Evolutionary conservation across 2,888 invertebrate species (phyloP).

Genomic region (Crepidodera aurea): DNA sequence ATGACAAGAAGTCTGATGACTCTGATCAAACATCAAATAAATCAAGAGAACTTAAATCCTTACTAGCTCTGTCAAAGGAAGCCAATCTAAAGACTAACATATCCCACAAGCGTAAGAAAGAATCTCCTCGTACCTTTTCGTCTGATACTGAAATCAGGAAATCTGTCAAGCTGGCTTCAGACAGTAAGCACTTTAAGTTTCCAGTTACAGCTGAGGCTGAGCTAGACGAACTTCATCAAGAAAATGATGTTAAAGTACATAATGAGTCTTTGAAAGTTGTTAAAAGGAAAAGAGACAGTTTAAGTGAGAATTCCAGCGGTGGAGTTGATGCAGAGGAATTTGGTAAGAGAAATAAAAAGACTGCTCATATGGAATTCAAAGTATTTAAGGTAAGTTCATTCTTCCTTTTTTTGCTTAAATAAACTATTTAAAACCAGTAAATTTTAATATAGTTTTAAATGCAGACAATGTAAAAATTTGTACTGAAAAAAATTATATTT

Average conservation of each 20-base stretch:
- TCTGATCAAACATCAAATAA: constrained; percentile 37
- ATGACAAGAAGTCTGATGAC: constrained; percentile 29
- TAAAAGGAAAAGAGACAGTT: constrained; percentile 48
- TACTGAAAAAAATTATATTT: too few species aligned
- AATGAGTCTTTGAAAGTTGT: constrained; percentile 27
- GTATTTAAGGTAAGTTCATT: constrained; percentile 47
- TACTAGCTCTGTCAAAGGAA: constrained; percentile 73
- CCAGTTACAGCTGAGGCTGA: constrained; percentile 55
- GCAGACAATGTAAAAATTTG: too few species aligned
- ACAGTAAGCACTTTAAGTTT: constrained; percentile 41
- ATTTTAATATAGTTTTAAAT: too few species aligned
- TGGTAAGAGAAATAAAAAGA: constrained; percentile 42
- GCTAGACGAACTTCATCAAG: constrained; percentile 47
- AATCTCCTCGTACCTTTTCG: not conserved
- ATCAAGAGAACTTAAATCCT: constrained; percentile 66
- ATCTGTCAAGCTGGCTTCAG: constrained; percentile 27
- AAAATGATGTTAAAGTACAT: constrained; percentile 34
- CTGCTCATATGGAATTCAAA: constrained; percentile 40
- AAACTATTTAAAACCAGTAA: too few species aligned
- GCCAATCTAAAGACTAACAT: constrained; percentile 69
- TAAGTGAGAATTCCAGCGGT: constrained; percentile 39
- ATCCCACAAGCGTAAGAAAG: constrained; percentile 61
- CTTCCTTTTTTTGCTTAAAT: not conserved
- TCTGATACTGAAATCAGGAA: constrained; percentile 28
- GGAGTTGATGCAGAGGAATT: constrained; percentile 45